These are phyloP conservation scores for Ovibos moschatus DNA, from an alignment of 2,113 vertebrate species.

Conservation along the genomic window DNA sequence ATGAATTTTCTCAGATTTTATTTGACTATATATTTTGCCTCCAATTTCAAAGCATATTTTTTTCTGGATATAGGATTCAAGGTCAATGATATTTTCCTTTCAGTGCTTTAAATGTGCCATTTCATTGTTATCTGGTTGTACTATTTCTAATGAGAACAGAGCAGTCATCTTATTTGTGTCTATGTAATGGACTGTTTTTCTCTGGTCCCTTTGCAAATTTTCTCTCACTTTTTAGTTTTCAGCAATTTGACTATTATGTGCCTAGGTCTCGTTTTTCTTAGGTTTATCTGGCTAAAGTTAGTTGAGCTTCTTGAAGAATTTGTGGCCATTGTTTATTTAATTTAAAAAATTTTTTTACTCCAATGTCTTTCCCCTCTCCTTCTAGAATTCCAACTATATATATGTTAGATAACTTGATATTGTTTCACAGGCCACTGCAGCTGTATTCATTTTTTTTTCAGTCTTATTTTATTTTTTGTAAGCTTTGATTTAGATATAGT, in stretches of 20 bases:
- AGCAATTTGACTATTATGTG: not conserved
- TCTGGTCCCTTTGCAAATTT: not conserved
- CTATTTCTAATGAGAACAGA: not conserved
- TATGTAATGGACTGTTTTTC: not conserved
- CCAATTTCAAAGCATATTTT: not conserved
- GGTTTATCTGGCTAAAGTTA: not conserved
- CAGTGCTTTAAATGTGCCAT: not conserved
- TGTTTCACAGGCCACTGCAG: not conserved
- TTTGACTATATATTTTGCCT: not conserved
- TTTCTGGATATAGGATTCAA: not conserved
- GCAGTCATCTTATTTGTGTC: not conserved
- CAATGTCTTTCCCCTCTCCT: not conserved
- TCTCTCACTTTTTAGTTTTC: not conserved
- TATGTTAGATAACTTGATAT: constrained; percentile 18
- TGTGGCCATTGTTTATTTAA: not conserved
- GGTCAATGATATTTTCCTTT: not conserved
- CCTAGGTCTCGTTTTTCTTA: not conserved
- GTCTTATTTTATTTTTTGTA: not conserved
- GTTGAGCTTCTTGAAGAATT: not conserved
- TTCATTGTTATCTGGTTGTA: not conserved
- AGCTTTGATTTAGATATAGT: not conserved
- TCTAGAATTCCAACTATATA: not conserved
- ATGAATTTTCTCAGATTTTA: not conserved
- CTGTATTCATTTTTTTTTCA: not conserved
- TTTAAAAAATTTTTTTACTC: not conserved